These are phyloP conservation scores for Drosophila parvula DNA, from an alignment of 1,140 invertebrate species.

Conservation along the genomic window DNA sequence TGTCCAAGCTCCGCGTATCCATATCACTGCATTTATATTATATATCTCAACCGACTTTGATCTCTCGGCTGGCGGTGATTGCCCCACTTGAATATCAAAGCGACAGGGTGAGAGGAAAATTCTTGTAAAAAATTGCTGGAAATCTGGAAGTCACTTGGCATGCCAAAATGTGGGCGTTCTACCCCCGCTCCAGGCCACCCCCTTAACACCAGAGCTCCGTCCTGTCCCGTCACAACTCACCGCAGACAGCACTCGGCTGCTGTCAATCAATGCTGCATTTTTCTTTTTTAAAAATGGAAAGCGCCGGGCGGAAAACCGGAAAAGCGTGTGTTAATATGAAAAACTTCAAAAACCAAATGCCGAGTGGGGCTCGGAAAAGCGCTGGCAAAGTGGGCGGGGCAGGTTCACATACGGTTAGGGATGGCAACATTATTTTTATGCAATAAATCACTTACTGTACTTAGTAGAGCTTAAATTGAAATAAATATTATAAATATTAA, in stretches of 20 bases:
- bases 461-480: too few relatives aligned
- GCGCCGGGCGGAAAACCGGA: conserved; percentile 57
- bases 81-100: conserved; percentile 41
- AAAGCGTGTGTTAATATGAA: conserved; percentile 66
- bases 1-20: conserved; percentile 5
- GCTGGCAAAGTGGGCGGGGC: not conserved
- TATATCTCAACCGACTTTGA: conserved; percentile 8
- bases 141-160: conserved; percentile 28
- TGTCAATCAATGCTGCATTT: conserved; percentile 79
- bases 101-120: not conserved
- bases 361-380: conserved; percentile 35
- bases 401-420: not conserved
- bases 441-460: too few relatives aligned
- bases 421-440: not conserved
- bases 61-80: conserved; percentile 7
- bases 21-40: conserved; percentile 10
- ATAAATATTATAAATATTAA: too few relatives aligned
- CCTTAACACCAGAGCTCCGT: too few relatives aligned
- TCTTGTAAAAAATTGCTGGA: conserved; percentile 24
- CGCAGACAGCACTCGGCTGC: conserved; percentile 45
- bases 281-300: conserved; percentile 65
- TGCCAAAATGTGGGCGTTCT: conserved; percentile 45
- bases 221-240: not conserved
- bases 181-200: not conserved
- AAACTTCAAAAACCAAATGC: conserved; percentile 72